Evolutionary conservation across 2,888 invertebrate genomes (phyloP).

Genomic region (Caenorhabditis imperialis): DNA sequence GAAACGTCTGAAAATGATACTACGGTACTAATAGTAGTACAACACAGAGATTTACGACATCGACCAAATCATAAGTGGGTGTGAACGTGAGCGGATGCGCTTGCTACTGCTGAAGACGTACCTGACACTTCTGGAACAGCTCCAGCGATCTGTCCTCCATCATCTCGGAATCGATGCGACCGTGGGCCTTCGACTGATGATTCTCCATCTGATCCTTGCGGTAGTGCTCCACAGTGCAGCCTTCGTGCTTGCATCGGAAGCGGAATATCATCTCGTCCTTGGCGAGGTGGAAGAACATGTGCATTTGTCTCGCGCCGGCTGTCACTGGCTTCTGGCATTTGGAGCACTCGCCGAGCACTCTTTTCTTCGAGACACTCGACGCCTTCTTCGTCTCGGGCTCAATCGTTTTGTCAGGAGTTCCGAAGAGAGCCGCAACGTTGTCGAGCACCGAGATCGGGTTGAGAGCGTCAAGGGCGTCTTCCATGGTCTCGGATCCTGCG

Average conservation of each 20-base stretch:
- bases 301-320: conserved; percentile 77
- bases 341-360: conserved; percentile 76
- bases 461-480: conserved; percentile 54
- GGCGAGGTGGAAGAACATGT: conserved; percentile 78
- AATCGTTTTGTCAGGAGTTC: conserved; percentile 44
- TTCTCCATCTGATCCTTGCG: conserved; percentile 78
- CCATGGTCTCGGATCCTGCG: conserved; percentile 18
- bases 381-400: conserved; percentile 50
- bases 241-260: conserved; percentile 75
- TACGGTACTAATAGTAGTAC: conserved; percentile 5
- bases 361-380: conserved; percentile 69
- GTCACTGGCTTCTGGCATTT: conserved; percentile 77
- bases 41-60: conserved; percentile 32
- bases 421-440: conserved; percentile 67
- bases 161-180: conserved; percentile 75
- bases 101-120: conserved; percentile 11
- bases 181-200: conserved; percentile 76
- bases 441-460: conserved; percentile 67
- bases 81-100: conserved; percentile 3
- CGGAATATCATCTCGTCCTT: conserved; percentile 76
- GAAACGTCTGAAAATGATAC: conserved; percentile 16
- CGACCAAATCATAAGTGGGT: conserved; percentile 34
- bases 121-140: conserved; percentile 72
- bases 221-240: conserved; percentile 75
- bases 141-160: conserved; percentile 77